Evolutionary conservation across 2,888 invertebrate genomes (phyloP).

Genomic region (Oscheius onirici): DNA sequence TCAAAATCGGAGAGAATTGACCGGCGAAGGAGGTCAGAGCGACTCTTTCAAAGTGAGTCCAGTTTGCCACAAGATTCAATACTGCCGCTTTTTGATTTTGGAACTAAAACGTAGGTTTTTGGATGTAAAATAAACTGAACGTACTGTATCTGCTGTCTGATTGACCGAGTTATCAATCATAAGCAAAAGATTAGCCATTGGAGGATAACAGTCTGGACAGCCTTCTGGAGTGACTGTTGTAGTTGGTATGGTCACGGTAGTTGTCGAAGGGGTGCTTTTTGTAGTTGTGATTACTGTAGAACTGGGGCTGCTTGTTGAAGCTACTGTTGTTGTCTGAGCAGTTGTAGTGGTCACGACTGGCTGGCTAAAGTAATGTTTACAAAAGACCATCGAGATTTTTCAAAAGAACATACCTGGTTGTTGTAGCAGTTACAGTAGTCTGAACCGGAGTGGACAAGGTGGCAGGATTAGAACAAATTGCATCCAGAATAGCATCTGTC

Average conservation of each 20-base stretch:
- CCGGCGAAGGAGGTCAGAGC: conserved; percentile 10
- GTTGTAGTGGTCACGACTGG: neutral
- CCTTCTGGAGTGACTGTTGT: conserved; percentile 1
- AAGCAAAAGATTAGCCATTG: conserved; percentile 19
- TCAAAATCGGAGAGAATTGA: neutral
- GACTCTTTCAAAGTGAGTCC: conserved; percentile 34
- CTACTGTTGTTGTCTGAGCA: too few species aligned
- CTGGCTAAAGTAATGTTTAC: too few species aligned
- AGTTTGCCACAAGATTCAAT: neutral
- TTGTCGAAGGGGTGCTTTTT: too few species aligned
- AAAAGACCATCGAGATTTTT: neutral
- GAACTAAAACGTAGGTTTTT: conserved; percentile 7
- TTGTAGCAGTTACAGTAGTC: neutral
- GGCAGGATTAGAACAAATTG: neutral
- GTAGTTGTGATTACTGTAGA: too few species aligned
- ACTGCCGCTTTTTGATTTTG: conserved; percentile 21
- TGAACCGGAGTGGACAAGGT: neutral
- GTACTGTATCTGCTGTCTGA: neutral
- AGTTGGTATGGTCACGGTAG: neutral
- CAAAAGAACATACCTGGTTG: neutral
- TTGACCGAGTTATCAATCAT: conserved; percentile 25
- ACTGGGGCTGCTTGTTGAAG: too few species aligned
- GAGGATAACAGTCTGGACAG: conserved; percentile 30
- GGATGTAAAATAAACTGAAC: neutral
- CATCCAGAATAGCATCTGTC: neutral